phyloP scores from a whole-genome alignment of 2,797 vertebrate species.

The Tokudaia muenninki region DNA sequence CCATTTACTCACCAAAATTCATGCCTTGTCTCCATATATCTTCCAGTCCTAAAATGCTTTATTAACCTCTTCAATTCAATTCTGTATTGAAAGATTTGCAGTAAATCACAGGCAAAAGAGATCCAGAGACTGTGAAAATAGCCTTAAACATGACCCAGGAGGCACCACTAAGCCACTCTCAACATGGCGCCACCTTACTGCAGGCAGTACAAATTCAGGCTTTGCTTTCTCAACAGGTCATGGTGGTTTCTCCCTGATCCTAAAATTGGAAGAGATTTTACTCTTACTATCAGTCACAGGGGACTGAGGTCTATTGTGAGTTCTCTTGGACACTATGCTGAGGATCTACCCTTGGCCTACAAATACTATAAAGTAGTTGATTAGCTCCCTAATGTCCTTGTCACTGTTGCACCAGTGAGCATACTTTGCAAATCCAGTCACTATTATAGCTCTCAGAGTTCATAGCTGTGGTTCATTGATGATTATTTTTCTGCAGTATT shows the following conservation, averaged over 20 bases:
- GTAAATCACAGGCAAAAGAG: slow-evolving; percentile 34
- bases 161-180: not conserved
- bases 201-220: not conserved
- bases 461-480: not conserved
- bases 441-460: not conserved
- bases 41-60: not conserved
- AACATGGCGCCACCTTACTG: not conserved
- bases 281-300: not conserved
- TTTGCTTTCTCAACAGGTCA: not conserved
- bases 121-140: not conserved
- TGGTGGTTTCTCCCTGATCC: not conserved
- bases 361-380: not conserved
- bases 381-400: not conserved
- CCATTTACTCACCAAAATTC: not conserved
- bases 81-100: not conserved
- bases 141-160: not conserved
- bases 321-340: not conserved
- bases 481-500: not conserved
- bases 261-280: not conserved
- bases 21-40: not conserved
- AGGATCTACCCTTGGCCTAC: not conserved
- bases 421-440: not conserved
- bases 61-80: not conserved
- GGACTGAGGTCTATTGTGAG: not conserved
- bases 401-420: not conserved